Conservation (phyloP, 2,113 vertebrate species). For the Ia io region DNA sequence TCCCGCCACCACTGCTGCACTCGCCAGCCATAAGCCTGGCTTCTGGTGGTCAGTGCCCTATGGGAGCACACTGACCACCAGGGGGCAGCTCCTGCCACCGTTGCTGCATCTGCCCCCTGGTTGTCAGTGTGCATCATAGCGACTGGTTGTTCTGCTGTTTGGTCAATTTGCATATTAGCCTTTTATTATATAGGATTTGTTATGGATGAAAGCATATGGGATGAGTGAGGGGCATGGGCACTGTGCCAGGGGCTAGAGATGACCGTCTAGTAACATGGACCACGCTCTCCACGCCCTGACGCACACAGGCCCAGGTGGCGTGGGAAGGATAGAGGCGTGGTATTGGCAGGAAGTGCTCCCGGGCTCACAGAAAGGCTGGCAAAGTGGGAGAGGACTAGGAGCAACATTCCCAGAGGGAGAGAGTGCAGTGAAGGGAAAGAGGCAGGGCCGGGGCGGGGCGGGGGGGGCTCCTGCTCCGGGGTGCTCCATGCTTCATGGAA, state of each 20-base stretch:
- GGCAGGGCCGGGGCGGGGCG: not conserved
- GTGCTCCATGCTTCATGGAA: not conserved
- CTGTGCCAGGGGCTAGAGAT: not conserved
- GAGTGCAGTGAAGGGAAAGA: not conserved
- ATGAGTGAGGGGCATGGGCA: not conserved
- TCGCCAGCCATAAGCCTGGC: no score
- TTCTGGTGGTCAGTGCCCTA: no score
- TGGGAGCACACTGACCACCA: no score
- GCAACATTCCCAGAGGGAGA: not conserved
- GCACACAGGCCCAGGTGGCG: rapidly evolving
- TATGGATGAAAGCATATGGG: no score
- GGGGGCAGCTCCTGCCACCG: no score
- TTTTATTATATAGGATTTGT: no score
- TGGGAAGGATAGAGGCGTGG: not conserved
- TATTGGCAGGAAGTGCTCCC: not conserved
- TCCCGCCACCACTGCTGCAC: no score
- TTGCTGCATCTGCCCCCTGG: no score
- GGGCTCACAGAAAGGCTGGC: not conserved
- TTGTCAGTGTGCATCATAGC: no score
- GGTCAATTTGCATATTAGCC: no score
- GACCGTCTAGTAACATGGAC: not conserved
- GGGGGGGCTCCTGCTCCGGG: no score
- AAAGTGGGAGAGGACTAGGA: not conserved
- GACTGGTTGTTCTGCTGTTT: no score
- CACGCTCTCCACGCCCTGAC: not conserved